Evolutionary conservation across 2,888 invertebrate genomes (phyloP).

Genomic region (Eupithecia insigniata): DNA sequence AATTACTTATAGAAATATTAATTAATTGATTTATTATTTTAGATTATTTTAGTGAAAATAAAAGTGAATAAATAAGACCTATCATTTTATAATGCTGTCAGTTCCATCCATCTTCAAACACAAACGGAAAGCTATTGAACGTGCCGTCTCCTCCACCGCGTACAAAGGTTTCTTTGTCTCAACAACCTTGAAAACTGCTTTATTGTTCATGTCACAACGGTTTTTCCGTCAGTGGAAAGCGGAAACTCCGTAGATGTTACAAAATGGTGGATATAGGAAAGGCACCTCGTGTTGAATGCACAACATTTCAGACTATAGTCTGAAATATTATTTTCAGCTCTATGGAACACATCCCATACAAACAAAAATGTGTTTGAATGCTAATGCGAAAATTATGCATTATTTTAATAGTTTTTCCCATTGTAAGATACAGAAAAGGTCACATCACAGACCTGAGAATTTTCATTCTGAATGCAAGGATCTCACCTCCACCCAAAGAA

Average conservation of each 20-base stretch:
- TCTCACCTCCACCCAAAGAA: neutral
- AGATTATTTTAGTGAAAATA: neutral
- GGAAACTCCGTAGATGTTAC: neutral
- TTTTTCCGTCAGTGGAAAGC: slow-evolving; percentile 25
- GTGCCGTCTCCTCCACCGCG: neutral
- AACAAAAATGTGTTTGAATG: neutral
- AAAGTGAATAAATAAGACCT: neutral
- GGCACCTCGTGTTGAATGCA: neutral
- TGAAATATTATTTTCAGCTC: neutral
- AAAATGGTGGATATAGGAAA: slow-evolving; percentile 27
- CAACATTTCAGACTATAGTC: too few relatives aligned
- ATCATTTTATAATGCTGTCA: neutral
- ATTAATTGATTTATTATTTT: too few relatives aligned
- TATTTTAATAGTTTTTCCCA: neutral
- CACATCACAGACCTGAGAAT: neutral
- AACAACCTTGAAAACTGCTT: slow-evolving; percentile 42
- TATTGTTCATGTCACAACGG: slow-evolving; percentile 9
- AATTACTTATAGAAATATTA: too few relatives aligned
- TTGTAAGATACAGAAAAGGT: neutral
- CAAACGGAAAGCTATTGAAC: slow-evolving; percentile 11
- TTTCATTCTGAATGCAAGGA: neutral
- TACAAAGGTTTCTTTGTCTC: slow-evolving; percentile 39
- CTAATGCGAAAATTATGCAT: neutral
- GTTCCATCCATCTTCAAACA: neutral
- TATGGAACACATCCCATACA: neutral